Base-by-base conservation (phyloP, 2,113 vertebrate genomes). In the Pelusios castaneus region DNA sequence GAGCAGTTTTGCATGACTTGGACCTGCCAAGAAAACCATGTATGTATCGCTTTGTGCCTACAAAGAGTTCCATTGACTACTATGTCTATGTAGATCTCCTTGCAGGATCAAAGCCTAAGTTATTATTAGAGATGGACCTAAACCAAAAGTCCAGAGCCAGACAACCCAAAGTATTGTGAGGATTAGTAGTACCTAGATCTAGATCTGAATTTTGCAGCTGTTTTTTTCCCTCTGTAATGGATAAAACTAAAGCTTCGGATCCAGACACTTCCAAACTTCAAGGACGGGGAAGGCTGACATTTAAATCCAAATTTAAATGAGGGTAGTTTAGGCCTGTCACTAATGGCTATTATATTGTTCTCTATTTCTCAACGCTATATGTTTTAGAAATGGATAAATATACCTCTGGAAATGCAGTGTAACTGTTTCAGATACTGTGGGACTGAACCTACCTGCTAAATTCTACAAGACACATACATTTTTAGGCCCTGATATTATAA, bases 11-110 rank as follows among this genome's bases (percentile, higher is more conserved):
- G 8, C 81, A 56, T 88, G 41, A 27, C 2, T n/a, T n/a, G 54
- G 81, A 13, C n/a, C 55, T 41, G 83, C 0, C 0, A 27, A 47
- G 70, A 58, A 54, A 85, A 51, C 19, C 12, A 2, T 0, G 0
- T 3, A 3, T 10, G 4, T 16, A 24, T 73, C n/a, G 24, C 38
- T 16, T 63, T 63, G 58, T 63, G 29, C 58, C 58, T 47, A 10
- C 47, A 47, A 47, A 47, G 47, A 47, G 47, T 47, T 47, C 47
- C 47, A 47, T 10, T 47, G 47, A 47, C 47, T 10, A 47, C 47
- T 47, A 47, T 47, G 29, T 63, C 31, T 6, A 14, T 34, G 43
- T 12, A 8, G 52, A 25, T 43, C 54, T 76, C 60, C 27, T 34
- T 27, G 31, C n/a, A 82, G 38, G 70, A 2, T 29, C 43, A 47